Evolutionary conservation across 2,113 vertebrate species (phyloP), one percentile per base, ranked within the genome.

Genomic region (Apteryx owenii): DNA sequence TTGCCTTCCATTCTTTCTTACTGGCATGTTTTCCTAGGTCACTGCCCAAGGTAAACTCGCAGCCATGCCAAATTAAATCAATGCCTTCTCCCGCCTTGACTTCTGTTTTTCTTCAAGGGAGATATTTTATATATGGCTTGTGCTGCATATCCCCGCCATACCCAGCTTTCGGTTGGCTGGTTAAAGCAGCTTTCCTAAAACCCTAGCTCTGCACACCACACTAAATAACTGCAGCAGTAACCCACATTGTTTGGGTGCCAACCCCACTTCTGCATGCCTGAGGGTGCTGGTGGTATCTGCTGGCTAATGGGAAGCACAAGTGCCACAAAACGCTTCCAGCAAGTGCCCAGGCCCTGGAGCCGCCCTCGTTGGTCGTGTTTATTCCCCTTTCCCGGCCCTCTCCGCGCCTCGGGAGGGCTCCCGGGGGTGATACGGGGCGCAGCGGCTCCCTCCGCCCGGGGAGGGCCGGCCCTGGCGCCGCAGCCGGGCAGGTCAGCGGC

Each of bases 1-100:
- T 94, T 94, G 29, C 46, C 33, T 77, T 91, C 66, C 65, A n/a
- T 88, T 94, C 48, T 96, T 91, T 60, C 85, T 89, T 53, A 86
- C 79, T 78, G 61, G 48, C 19, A n/a, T 66, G 6, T 81, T 94
- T 95, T 79, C 64, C 38, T 56, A 81, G 58, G 48, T 76, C 70
- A 58, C 61, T 93, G 65, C 70, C 62, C 84, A 56, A 91, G 75
- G 66, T 84, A 69, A 95, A 75, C 61, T 46, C 70, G 54, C 50
- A 90, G 9, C 66, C 61, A 44, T 19, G 44, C 36, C 80, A 95
- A 92, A 65, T 87, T 61, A 72, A 54, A 68, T 29, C 42, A 22
- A 19, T 71, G 16, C 31, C 62, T 53, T 36, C 21, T 65, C 56
- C 31, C 0, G 0, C 73, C 16, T 44, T 20, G 26, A 6, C 26